Percentiles rank a stretch among this genome's conserved stretches.
Evolutionary conservation across 2,797 vertebrate species (phyloP).

Genomic region (Gallinago solitaria): DNA sequence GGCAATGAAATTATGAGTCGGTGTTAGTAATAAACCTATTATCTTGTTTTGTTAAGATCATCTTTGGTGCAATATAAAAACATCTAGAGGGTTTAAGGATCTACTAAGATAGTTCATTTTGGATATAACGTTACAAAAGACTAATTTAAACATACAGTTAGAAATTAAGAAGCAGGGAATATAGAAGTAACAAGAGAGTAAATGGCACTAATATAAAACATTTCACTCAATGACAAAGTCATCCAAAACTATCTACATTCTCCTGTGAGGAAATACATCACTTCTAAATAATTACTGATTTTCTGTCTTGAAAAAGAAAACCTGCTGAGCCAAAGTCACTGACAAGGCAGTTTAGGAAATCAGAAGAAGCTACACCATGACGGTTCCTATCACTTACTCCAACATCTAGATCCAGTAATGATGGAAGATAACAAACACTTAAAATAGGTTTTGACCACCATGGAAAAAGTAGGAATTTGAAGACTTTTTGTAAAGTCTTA

Average conservation of each 20-base stretch:
- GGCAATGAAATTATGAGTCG: not conserved
- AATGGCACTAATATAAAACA: not conserved
- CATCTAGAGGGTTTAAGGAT: not conserved
- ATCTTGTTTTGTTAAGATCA: not conserved
- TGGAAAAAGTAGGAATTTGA: not conserved
- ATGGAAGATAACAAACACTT: not conserved
- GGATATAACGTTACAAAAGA: not conserved
- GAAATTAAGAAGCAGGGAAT: not conserved
- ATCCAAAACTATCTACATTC: not conserved
- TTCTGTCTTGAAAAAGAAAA: not conserved
- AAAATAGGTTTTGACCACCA: not conserved
- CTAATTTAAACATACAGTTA: not conserved
- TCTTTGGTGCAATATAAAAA: not conserved
- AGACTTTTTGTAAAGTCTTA: not conserved
- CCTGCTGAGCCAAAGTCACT: not conserved
- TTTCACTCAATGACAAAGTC: not conserved
- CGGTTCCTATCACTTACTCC: not conserved
- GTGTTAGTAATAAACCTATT: not conserved
- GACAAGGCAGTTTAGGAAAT: not conserved
- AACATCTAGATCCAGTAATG: not conserved
- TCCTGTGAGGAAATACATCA: not conserved
- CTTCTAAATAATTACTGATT: not conserved
- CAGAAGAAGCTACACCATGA: not conserved
- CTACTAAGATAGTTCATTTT: not conserved
- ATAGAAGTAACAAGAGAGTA: not conserved